Base-by-base conservation (phyloP, 2,888 invertebrate species). In the Chironomus riparius region DNA sequence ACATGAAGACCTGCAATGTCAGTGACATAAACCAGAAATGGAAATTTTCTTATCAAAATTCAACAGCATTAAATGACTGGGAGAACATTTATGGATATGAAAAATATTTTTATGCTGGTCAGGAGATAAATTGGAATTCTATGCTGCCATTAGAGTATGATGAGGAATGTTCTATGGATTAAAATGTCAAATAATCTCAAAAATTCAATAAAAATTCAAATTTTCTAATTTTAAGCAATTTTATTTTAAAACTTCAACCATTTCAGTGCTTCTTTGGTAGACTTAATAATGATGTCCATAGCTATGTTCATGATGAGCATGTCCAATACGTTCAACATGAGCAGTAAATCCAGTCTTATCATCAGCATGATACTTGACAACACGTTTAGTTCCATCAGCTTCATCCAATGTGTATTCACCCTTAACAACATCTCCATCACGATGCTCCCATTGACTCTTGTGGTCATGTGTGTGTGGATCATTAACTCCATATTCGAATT, bases 11-110 rank as follows among this genome's bases (percentile, higher is more conserved):
- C 13, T 74, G 74, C 18, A 48, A 74, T 47, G 68, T 68, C 22
- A 65, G 10, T 22, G 28, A 68, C 13, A 5, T 0, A 3, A 7
- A 12, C 4, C 74, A 74, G 24, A 74, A 74, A 50, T 74, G 68
- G 68, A 74, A 6, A 0, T 74, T 74, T 50, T 10, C 48, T 22
- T 74, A 68, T 74, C 22, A 68, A 47, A 74, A 74, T 18, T 18
- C 47, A 7, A 68, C 48, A 15, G 74, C 74, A 4, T 18, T 74
- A 47, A 24, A 47, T 47, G n/a, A 22, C 12, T 74, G 74, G 74
- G 18, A 65, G 4, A 47, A 68, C 13, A 74, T 74, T 48, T 24
- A 68, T 68, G 74, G 74, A 12, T 74, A 74, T 24, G 28, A 38
- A n/a, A 28, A 71, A 7, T 48, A 21, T 22, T 47, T 70, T 1